phyloP scores from a whole-genome alignment of 37 sponge, comb jelly and placozoan species.

The Axinella damicornis region DNA sequence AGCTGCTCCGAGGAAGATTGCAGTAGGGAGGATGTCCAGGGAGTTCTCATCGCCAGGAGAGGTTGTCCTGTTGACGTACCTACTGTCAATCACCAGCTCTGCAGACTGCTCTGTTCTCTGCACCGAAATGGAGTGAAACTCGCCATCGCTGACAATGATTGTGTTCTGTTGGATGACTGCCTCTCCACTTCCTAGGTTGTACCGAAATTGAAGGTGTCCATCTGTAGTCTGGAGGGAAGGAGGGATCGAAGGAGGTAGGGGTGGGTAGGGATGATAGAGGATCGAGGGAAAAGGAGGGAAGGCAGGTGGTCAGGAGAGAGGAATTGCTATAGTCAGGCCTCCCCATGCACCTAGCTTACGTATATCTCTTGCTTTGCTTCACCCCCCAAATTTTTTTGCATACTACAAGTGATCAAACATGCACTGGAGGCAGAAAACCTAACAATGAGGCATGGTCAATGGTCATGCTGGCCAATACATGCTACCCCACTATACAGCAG shows the following conservation, averaged over 20 bases:
- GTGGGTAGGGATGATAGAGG: background rate
- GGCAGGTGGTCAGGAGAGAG: background rate
- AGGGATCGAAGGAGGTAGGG: background rate
- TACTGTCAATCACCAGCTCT: constrained; percentile 37
- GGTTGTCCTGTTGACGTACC: constrained; percentile 15
- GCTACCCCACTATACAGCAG: no score
- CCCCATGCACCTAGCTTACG: no score
- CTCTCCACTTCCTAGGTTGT: constrained; percentile 76
- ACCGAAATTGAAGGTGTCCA: constrained; percentile 68
- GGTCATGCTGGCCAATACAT: no score
- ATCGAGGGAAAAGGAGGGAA: background rate
- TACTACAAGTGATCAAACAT: no score
- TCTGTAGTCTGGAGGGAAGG: constrained; percentile 26
- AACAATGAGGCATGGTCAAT: no score
- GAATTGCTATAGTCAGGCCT: no score
- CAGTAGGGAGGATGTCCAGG: constrained; percentile 38
- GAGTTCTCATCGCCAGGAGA: constrained; percentile 20
- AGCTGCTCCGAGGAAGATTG: constrained; percentile 55
- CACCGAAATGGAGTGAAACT: constrained; percentile 36
- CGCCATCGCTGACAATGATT: constrained; percentile 21
- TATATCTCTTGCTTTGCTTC: no score
- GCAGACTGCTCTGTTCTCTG: constrained; percentile 37
- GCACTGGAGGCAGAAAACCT: no score
- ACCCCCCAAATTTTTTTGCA: no score
- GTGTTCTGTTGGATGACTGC: constrained; percentile 11